A percentile compares a stretch with the other conserved stretches of the same genome.
These are phyloP conservation scores for Nettapus auritus DNA, from an alignment of 2,113 vertebrate genomes.

Conservation along the genomic window DNA sequence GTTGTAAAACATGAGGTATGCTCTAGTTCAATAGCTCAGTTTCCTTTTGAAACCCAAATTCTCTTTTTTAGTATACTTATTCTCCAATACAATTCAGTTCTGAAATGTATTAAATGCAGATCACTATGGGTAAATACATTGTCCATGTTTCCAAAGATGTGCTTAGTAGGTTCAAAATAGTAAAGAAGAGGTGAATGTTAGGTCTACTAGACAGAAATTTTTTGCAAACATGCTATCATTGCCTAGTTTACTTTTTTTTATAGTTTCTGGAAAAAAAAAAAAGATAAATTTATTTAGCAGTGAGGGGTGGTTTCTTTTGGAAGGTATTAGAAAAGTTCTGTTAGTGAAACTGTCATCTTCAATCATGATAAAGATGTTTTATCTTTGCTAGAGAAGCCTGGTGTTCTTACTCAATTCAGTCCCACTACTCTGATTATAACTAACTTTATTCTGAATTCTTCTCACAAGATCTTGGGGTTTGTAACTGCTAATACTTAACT, in stretches of 20 bases:
- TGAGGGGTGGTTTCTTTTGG: not conserved
- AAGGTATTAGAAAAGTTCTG: not conserved
- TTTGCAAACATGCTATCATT: not conserved
- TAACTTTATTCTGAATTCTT: not conserved
- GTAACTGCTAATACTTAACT: not conserved
- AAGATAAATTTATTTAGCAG: not conserved
- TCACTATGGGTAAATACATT: not conserved
- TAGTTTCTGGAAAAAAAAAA: not conserved
- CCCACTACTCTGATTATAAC: not conserved
- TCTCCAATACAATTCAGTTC: not conserved
- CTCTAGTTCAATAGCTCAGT: not conserved
- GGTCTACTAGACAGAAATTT: not conserved
- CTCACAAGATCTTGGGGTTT: not conserved
- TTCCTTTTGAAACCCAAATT: not conserved
- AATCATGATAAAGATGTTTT: not conserved
- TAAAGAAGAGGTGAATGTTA: not conserved
- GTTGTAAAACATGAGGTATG: not conserved
- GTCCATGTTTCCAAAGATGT: not conserved
- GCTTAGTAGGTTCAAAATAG: not conserved
- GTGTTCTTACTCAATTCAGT: not conserved
- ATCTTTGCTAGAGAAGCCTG: not conserved
- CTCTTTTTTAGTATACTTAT: not conserved
- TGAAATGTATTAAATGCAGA: not conserved
- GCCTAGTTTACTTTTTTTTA: not conserved
- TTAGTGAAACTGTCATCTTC: not conserved